Evolutionary conservation across 2,113 vertebrate species (phyloP), one percentile per base, ranked within the genome.

Genomic region (Falco punctatus): DNA sequence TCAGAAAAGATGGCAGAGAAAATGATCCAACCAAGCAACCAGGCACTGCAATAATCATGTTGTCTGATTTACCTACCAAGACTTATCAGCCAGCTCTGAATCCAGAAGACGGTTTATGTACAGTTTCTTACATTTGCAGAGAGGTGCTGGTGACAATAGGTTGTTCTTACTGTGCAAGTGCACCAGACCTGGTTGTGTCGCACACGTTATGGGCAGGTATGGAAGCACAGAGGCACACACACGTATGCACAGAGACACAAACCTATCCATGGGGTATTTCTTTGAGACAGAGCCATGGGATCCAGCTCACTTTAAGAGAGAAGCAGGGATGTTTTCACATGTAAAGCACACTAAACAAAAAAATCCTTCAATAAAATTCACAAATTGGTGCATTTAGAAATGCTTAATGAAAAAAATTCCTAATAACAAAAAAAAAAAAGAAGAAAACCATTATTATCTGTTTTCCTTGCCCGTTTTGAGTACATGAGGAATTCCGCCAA

Each of bases 401-500:
- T 48, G 83, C 28, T 9, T 59, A 57, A 67, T 38, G 0, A 15
- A 51, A 48, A 66, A 22, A 46, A 38, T 10, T 38, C 9, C 38
- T 38, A 38, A 38, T 38, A 38, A 38, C 38, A 8, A 6, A 11
- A 23, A 18, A 5, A 9, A 18, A 27, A 28, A 23, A 35, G 17
- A 33, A 40, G 9, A 71, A 81, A 75, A 13, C 0, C 3, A 15
- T 20, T 11, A 46, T 90, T 94, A 93, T 80, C 33, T 27, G 8
- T 21, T 87, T 81, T 73, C 57, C 32, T 62, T 62, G 32, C 16
- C 26, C 28, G 46, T 92, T 85, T 85, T 86, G 35, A 67, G 12
- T 83, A 69, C 54, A 40, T 52, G 40, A 95, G 55, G 71, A 96
- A 69, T 90, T 87, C 52, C 87, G 72, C 52, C 91, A 94, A 83